Evolutionary conservation across 2,888 invertebrate genomes (phyloP).

Genomic region (Conchocele bisecta): DNA sequence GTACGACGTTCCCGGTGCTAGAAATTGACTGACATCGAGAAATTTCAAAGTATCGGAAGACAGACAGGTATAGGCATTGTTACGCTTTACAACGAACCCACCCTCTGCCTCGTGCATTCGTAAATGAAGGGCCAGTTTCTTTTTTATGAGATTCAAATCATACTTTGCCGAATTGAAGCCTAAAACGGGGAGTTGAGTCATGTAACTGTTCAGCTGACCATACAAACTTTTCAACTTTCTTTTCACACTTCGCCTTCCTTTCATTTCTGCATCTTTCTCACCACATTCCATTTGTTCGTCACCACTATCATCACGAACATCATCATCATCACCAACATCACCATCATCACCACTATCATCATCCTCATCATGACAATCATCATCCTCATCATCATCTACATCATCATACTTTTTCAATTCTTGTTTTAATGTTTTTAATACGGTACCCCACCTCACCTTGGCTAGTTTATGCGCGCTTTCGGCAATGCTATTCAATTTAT

Average conservation of each 20-base stretch:
- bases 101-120: slow-evolving; percentile 1
- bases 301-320: background rate
- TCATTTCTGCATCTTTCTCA: background rate
- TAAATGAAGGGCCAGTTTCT: background rate
- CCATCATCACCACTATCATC: too few relatives aligned
- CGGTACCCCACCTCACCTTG: background rate
- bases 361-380: too few relatives aligned
- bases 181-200: slow-evolving; percentile 6
- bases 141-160: slow-evolving; percentile 25
- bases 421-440: background rate
- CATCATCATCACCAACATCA: background rate
- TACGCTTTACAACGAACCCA: slow-evolving; percentile 4
- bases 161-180: slow-evolving; percentile 29
- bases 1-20: slow-evolving; percentile 1
- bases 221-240: too few relatives aligned
- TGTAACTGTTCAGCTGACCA: slow-evolving; percentile 5
- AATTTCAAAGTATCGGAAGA: background rate
- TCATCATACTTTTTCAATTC: too few relatives aligned
- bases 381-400: too few relatives aligned
- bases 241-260: background rate
- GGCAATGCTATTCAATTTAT: too few relatives aligned
- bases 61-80: slow-evolving; percentile 15
- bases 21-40: slow-evolving; percentile 2
- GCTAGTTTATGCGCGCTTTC: too few relatives aligned
- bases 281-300: background rate